These are phyloP conservation scores for Blastobasis adustella DNA, from an alignment of 2,888 invertebrate genomes.

Conservation along the genomic window DNA sequence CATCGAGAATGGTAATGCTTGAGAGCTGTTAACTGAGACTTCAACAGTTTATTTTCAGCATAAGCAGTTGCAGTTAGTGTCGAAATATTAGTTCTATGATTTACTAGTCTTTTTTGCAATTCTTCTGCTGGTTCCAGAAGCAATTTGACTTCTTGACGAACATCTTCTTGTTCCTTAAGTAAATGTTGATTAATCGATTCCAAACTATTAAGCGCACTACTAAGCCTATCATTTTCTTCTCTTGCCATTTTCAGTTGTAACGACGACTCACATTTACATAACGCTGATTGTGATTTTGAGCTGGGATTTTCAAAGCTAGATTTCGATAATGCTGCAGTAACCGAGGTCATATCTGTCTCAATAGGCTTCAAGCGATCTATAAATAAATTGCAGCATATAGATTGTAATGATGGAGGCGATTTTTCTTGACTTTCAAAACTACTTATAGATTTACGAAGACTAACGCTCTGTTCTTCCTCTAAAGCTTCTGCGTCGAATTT, in stretches of 20 bases:
- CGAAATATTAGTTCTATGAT: constrained; percentile 55
- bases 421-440: constrained; percentile 15
- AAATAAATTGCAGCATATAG: constrained; percentile 49
- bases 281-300: constrained; percentile 12
- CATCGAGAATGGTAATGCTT: constrained; percentile 56
- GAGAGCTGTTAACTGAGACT: constrained; percentile 52
- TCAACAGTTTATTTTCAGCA: constrained; percentile 57
- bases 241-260: constrained; percentile 17
- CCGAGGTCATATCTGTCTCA: constrained; percentile 24
- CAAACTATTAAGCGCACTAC: constrained; percentile 26
- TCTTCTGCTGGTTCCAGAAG: constrained; percentile 45
- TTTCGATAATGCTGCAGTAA: constrained; percentile 20
- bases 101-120: constrained; percentile 52
- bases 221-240: constrained; percentile 34
- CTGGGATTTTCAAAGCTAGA: constrained; percentile 13
- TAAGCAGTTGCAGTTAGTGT: constrained; percentile 61
- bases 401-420: constrained; percentile 49
- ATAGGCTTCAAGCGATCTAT: constrained; percentile 34
- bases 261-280: constrained; percentile 28
- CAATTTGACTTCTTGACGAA: constrained; percentile 40
- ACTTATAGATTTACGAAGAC: constrained; percentile 8
- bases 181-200: constrained; percentile 33
- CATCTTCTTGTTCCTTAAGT: constrained; percentile 39
- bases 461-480: constrained; percentile 8
- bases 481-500: neutral